Evolutionary conservation across 2,797 vertebrate species (phyloP), one percentile per base, ranked within the genome.

Genomic region (Pangasius krempfi): DNA sequence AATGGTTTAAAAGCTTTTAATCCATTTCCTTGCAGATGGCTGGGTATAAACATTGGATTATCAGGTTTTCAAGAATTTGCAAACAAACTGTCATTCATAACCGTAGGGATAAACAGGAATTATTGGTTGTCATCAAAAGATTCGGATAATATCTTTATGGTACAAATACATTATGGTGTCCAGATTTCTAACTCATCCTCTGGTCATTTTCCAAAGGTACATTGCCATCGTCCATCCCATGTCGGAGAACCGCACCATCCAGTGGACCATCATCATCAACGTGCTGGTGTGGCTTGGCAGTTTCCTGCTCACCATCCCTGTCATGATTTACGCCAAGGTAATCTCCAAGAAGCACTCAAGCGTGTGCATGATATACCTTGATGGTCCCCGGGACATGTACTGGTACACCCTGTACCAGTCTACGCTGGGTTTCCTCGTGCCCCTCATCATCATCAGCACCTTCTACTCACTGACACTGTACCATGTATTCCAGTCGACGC

Each of bases 341-440:
- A 92, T 94, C 37, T 93, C 91, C 82, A 92, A 92, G 81, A 92
- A 93, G 30, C 92, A 93, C 20, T 33, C 95, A 82, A 91, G 95
- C 90, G 89, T 97, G 37, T 97, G 96, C 93, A 96, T 96, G 92
- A 94, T 97, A 93, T 78, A 94, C 91, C 93, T 97, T 87, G 94
- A 95, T 0, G 96, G 96, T 37, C 95, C 95, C 0, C 93, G 93
- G 91, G 96, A 97, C 90, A 96, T 97, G 96, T 97, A 97, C 94
- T 97, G 96, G 96, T 97, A 97, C 93, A 97, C 96, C 0, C 95
- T 97, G 81, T 97, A 97, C 93, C 96, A 97, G 92, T 97, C 96
- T 1, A 95, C 94, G 85, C 92, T 97, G 90, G 96, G 96, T 90
- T 97, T 96, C 93, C 95, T 97, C 89, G 92, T 96, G 79, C 96